These are phyloP conservation scores for Bombus huntii DNA, from an alignment of 1,140 invertebrate genomes.

Conservation along the genomic window DNA sequence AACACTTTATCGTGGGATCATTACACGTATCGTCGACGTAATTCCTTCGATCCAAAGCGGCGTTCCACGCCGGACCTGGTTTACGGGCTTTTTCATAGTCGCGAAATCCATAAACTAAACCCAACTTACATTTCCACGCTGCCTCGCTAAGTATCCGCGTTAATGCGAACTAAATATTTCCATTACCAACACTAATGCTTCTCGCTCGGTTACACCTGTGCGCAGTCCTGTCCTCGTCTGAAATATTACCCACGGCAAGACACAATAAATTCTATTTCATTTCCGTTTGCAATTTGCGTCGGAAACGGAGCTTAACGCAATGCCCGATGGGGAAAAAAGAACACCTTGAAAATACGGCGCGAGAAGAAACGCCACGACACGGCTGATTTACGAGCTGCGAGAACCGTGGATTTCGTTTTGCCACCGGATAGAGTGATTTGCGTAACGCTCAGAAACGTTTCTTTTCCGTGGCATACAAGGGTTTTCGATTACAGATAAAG, in stretches of 20 bases:
- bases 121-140: slow-evolving; percentile 31
- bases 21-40: slow-evolving; percentile 19
- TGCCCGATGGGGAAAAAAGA: background rate
- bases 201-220: slow-evolving; percentile 43
- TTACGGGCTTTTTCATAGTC: slow-evolving; percentile 19
- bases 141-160: slow-evolving; percentile 15
- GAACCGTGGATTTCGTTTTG: background rate
- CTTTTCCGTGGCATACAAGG: background rate
- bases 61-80: background rate
- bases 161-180: slow-evolving; percentile 56
- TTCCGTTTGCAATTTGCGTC: slow-evolving; percentile 38
- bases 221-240: background rate
- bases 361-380: slow-evolving; percentile 11
- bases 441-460: background rate
- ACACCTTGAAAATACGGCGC: background rate
- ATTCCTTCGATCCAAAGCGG: slow-evolving; percentile 8
- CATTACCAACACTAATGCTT: slow-evolving; percentile 44
- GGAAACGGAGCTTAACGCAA: slow-evolving; percentile 7
- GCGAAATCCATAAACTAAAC: slow-evolving; percentile 30
- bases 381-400: slow-evolving; percentile 18
- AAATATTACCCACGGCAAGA: slow-evolving; percentile 39
- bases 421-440: background rate
- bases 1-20: background rate
- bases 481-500: background rate
- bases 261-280: slow-evolving; percentile 53